Percentiles rank a stretch among this genome's conserved stretches.
Conservation (phyloP, 2,113 vertebrate genomes). For the Otis tarda region DNA sequence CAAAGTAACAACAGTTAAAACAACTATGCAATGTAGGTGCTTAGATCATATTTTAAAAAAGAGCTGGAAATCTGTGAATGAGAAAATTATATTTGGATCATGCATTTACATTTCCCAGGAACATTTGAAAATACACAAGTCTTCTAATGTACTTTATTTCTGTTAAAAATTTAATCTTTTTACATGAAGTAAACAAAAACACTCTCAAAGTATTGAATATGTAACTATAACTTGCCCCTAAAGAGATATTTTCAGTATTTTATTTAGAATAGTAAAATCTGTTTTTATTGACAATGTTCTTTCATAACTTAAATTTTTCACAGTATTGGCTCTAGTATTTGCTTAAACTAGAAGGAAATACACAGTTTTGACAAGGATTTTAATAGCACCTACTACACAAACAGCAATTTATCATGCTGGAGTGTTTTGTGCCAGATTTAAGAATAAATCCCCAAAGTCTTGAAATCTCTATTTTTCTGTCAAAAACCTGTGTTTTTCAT, state of each 20-base stretch:
- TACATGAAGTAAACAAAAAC: not conserved
- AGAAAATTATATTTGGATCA: not conserved
- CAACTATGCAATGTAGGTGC: not conserved
- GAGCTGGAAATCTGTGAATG: not conserved
- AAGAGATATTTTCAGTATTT: not conserved
- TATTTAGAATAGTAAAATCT: not conserved
- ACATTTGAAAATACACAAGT: not conserved
- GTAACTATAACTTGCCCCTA: not conserved
- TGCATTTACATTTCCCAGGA: not conserved
- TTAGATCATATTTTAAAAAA: not conserved
- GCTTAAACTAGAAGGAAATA: not conserved
- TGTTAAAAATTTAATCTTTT: not conserved
- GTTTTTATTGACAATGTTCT: not conserved
- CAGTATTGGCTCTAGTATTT: not conserved
- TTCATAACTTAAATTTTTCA: not conserved
- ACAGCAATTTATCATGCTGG: not conserved
- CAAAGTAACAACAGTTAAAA: not conserved
- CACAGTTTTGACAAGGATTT: not conserved
- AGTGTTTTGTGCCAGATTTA: not conserved
- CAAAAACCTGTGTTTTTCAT: not conserved
- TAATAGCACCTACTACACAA: not conserved
- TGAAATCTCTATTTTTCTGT: not conserved
- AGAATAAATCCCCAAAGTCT: not conserved
- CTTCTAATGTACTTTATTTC: not conserved
- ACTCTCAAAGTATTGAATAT: not conserved